phyloP scores from a whole-genome alignment of 2,113 vertebrate species.

The Dolichallabes microphthalmus region DNA sequence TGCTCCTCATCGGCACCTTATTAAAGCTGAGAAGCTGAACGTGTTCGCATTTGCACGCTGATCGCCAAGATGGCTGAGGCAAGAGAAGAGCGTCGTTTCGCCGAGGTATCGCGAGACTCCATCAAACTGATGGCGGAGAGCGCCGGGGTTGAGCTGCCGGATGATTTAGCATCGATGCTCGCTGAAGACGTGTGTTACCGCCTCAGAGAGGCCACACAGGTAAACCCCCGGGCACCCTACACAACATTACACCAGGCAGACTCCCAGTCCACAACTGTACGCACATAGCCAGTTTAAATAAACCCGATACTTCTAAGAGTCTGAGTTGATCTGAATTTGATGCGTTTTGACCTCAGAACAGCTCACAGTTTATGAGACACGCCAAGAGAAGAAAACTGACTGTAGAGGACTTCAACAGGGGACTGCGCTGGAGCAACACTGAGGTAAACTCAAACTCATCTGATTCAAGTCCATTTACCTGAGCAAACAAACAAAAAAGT shows the following conservation, averaged over 20 bases:
- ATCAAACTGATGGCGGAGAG: slow-evolving; percentile 87
- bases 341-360: slow-evolving; percentile 70
- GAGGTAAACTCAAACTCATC: slow-evolving; percentile 69
- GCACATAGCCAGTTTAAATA: not conserved
- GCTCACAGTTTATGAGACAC: slow-evolving; percentile 91
- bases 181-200: slow-evolving; percentile 91
- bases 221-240: slow-evolving; percentile 42
- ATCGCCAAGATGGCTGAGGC: slow-evolving; percentile 75
- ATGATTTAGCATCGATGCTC: slow-evolving; percentile 82
- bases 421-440: slow-evolving; percentile 88
- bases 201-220: slow-evolving; percentile 86
- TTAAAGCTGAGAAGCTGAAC: not conserved
- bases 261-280: not conserved
- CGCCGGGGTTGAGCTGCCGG: slow-evolving; percentile 80
- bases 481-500: too few relatives aligned
- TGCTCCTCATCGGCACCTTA: not conserved
- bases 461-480: too few relatives aligned
- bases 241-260: not conserved
- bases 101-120: slow-evolving; percentile 86
- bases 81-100: slow-evolving; percentile 86
- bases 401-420: slow-evolving; percentile 88
- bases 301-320: not conserved
- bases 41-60: not conserved
- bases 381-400: slow-evolving; percentile 84
- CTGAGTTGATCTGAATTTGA: not conserved